phyloP scores from a whole-genome alignment of 1,140 invertebrate species.

The Lucilia cuprina region DNA sequence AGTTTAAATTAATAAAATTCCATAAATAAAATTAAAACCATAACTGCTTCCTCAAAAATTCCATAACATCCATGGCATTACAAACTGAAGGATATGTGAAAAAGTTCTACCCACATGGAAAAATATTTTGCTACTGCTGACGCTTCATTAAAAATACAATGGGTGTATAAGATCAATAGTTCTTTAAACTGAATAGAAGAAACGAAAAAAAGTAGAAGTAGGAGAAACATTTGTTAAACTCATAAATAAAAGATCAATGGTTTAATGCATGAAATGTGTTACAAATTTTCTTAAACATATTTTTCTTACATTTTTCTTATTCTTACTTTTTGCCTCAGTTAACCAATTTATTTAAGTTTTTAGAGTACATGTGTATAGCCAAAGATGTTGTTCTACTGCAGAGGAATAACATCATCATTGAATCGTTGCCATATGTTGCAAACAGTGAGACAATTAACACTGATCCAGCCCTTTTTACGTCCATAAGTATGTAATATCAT shows the following conservation, averaged over 20 bases:
- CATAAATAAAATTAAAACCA: too few species aligned
- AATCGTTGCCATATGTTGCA: not conserved
- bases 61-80: too few species aligned
- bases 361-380: not conserved
- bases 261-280: conserved; percentile 24
- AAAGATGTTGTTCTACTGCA: not conserved
- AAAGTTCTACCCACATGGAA: not conserved
- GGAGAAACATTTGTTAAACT: conserved; percentile 19
- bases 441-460: not conserved
- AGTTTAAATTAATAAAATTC: too few species aligned
- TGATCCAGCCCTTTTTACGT: not conserved
- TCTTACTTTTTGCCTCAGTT: not conserved
- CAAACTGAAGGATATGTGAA: too few species aligned
- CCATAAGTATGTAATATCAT: too few species aligned
- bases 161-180: not conserved
- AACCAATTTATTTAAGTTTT: not conserved
- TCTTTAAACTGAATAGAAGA: too few species aligned
- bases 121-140: not conserved
- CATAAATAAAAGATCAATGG: conserved; percentile 28
- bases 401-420: not conserved
- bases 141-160: not conserved
- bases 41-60: too few species aligned
- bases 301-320: not conserved
- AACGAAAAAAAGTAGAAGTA: not conserved
- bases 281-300: not conserved